Evolutionary conservation across 1,140 invertebrate genomes (phyloP).

Genomic region (Drosophila biarmipes): DNA sequence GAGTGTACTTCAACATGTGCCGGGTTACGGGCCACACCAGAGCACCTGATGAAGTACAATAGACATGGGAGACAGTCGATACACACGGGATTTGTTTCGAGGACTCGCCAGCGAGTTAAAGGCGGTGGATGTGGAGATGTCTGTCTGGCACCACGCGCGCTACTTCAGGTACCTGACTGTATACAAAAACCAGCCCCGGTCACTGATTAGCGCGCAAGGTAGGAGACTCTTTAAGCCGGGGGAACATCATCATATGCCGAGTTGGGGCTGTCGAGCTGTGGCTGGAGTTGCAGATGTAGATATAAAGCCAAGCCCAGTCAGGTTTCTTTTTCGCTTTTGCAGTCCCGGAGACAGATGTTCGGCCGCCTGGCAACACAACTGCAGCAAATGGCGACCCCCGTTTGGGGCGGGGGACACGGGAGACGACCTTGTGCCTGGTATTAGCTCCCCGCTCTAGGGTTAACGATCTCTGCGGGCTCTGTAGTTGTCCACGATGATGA

Average conservation of each 20-base stretch:
- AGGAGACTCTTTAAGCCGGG: constrained; percentile 47
- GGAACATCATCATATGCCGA: constrained; percentile 14
- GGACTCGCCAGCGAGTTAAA: constrained; percentile 11
- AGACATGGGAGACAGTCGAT: constrained; percentile 90
- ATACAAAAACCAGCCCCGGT: constrained; percentile 87
- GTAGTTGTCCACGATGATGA: constrained; percentile 69
- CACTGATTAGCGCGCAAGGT: constrained; percentile 90
- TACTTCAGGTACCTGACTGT: constrained; percentile 99
- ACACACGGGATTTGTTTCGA: constrained; percentile 11
- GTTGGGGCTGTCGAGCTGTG: neutral
- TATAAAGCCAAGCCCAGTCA: constrained; percentile 69
- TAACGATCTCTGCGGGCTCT: constrained; percentile 76
- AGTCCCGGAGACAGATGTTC: constrained; percentile 58
- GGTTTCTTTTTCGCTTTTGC: constrained; percentile 18
- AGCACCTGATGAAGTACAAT: constrained; percentile 99
- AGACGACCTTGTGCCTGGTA: constrained; percentile 78
- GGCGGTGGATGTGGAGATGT: constrained; percentile 36
- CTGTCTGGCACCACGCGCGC: constrained; percentile 91
- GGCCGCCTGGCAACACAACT: constrained; percentile 45
- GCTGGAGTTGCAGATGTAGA: constrained; percentile 27
- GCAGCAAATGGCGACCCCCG: constrained; percentile 39
- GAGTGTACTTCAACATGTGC: constrained; percentile 98
- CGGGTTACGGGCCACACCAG: constrained; percentile 93
- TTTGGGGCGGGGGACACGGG: constrained; percentile 33
- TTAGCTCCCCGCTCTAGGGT: constrained; percentile 78